Evolutionary conservation across 2,113 vertebrate species (phyloP).

Genomic region (Patagioenas fasciata): DNA sequence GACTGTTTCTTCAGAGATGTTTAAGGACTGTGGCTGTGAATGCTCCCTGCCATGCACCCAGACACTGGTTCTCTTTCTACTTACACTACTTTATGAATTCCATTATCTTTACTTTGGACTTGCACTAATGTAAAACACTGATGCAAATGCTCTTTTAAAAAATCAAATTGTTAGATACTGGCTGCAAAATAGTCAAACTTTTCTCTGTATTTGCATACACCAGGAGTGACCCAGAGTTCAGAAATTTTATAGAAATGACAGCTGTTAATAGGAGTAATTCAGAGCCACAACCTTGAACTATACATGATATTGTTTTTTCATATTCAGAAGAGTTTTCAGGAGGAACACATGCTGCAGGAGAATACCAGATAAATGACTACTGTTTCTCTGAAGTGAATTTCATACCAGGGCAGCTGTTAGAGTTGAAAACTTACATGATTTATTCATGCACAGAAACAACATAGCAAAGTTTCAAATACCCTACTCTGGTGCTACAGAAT

Average conservation of each 20-base stretch:
- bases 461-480: not conserved
- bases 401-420: not conserved
- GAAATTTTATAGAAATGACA: not conserved
- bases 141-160: not conserved
- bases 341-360: not conserved
- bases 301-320: not conserved
- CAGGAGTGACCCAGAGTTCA: not conserved
- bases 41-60: rapidly evolving
- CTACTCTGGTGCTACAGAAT: not conserved
- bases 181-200: not conserved
- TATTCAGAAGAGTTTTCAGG: not conserved
- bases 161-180: not conserved
- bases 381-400: not conserved
- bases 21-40: not conserved
- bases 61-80: not conserved
- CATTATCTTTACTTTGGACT: not conserved
- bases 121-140: not conserved
- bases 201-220: not conserved
- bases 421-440: not conserved
- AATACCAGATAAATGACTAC: not conserved
- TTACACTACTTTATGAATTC: not conserved
- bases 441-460: not conserved
- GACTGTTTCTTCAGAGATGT: not conserved
- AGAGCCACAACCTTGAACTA: not conserved
- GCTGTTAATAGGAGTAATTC: not conserved